Evolutionary conservation across 2,888 invertebrate species (phyloP).

Genomic region (Lasioglossum zephyrum): DNA sequence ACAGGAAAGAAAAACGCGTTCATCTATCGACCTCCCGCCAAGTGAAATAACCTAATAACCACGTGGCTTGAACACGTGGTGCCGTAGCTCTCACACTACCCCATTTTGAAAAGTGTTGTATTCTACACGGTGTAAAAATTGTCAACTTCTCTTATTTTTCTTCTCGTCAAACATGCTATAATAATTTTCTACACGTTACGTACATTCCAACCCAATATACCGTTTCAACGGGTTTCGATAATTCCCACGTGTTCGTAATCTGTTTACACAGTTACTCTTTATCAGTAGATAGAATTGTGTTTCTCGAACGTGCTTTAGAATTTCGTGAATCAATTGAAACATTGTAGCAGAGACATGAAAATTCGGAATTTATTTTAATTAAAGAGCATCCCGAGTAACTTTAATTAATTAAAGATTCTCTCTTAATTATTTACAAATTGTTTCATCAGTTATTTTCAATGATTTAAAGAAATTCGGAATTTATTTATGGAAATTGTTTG

Average conservation of each 20-base stretch:
- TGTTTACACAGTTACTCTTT: constrained; percentile 3
- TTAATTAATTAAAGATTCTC: no score
- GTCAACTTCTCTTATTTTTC: background rate
- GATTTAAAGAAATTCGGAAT: constrained; percentile 3
- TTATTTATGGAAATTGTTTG: background rate
- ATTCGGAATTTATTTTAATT: background rate
- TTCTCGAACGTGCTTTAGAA: background rate
- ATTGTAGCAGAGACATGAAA: constrained; percentile 8
- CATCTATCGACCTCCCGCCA: constrained; percentile 59
- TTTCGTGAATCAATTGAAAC: background rate
- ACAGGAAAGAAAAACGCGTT: constrained; percentile 37
- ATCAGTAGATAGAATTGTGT: background rate
- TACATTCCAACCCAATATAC: background rate
- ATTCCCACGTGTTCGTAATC: background rate
- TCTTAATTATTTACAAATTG: no score
- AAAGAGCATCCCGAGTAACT: no score
- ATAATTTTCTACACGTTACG: no score
- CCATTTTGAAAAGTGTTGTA: constrained; percentile 33
- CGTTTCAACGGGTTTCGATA: background rate
- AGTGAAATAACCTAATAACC: constrained; percentile 60
- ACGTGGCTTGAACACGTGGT: constrained; percentile 66
- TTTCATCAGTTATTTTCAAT: no score
- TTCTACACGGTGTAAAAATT: background rate
- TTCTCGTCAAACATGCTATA: background rate
- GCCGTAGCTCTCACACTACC: constrained; percentile 17